Percentiles rank a stretch among this genome's conserved stretches.
Evolutionary conservation across 2,113 vertebrate species (phyloP).

Genomic region (Helogale parvula): DNA sequence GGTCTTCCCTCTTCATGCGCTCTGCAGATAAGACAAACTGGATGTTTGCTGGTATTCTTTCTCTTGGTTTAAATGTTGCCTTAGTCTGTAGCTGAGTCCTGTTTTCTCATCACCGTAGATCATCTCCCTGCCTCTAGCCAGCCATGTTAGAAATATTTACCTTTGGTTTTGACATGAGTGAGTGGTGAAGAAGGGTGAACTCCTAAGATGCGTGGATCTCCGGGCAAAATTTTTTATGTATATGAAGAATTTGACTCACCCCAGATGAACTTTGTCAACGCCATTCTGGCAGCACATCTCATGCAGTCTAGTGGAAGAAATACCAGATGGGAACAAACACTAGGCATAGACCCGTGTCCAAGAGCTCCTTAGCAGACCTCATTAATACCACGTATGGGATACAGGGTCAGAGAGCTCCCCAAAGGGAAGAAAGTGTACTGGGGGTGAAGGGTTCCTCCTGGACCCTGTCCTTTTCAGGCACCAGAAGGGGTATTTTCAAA

Average conservation of each 20-base stretch:
- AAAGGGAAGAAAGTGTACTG: neutral
- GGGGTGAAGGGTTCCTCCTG: neutral
- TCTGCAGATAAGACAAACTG: neutral
- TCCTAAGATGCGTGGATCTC: neutral
- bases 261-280: neutral
- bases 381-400: neutral
- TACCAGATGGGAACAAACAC: fast-evolving
- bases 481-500: neutral
- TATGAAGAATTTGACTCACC: neutral
- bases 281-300: neutral
- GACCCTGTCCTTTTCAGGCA: neutral
- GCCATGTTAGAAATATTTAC: neutral
- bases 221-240: neutral
- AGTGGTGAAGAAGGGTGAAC: neutral
- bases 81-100: neutral
- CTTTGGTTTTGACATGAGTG: neutral
- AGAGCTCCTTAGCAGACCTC: neutral
- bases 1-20: neutral
- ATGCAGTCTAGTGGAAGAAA: neutral
- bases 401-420: neutral
- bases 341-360: too few relatives aligned
- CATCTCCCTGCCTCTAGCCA: neutral
- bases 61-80: neutral
- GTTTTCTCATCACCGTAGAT: neutral
- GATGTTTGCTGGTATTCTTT: neutral